A percentile compares a stretch with the other conserved stretches of the same genome.
Conservation (phyloP, 2,113 vertebrate species). For the Emydocephalus ijimae region DNA sequence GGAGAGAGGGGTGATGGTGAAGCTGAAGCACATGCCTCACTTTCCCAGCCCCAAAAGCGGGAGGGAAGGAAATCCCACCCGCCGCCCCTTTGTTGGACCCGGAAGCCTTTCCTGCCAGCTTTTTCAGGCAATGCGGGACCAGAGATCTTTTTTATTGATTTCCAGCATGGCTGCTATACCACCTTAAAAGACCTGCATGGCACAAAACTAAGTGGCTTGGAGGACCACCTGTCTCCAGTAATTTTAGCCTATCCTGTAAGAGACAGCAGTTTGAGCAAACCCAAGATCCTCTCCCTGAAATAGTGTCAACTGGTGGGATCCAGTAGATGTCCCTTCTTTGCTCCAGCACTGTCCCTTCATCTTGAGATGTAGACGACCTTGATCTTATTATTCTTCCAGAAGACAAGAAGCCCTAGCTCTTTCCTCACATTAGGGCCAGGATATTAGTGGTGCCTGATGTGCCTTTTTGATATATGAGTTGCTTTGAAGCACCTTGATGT, state of each 20-base stretch:
- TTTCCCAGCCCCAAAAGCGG: no score
- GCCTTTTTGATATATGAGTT: background rate
- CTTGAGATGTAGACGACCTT: background rate
- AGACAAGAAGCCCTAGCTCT: background rate
- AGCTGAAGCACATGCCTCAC: no score
- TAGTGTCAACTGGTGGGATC: background rate
- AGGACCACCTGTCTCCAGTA: background rate
- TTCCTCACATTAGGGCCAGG: background rate
- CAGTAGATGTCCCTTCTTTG: background rate
- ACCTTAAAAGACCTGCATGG: background rate
- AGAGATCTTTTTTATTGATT: background rate
- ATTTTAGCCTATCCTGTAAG: background rate
- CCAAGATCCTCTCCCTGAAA: background rate
- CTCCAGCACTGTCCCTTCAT: background rate
- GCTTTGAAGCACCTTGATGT: background rate
- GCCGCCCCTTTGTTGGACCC: no score
- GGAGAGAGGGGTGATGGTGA: no score
- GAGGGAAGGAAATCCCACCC: no score
- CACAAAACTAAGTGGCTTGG: background rate
- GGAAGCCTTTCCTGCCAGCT: no score
- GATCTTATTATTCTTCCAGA: background rate
- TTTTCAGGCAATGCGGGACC: no score
- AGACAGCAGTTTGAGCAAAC: background rate
- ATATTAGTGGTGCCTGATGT: background rate
- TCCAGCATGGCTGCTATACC: background rate